Evolutionary conservation across 2,797 vertebrate species (phyloP).

Genomic region (Acipenser transmontanus): DNA sequence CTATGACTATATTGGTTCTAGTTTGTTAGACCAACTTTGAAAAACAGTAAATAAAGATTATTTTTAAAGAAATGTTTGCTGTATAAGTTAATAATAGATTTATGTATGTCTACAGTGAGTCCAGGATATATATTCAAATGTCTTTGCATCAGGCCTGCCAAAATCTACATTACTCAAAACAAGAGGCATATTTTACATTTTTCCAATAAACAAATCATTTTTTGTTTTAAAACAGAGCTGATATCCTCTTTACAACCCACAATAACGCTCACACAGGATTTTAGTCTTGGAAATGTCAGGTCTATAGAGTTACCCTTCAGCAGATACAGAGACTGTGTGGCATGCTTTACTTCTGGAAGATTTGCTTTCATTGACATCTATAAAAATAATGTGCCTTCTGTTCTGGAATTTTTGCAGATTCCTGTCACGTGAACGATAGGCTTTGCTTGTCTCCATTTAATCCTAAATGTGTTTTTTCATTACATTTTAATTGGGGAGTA

Average conservation of each 20-base stretch:
- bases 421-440: background rate
- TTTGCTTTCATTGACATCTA: background rate
- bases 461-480: background rate
- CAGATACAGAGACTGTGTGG: background rate
- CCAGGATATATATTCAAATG: background rate
- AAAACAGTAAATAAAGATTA: background rate
- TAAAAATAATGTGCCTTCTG: background rate
- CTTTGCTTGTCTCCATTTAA: background rate
- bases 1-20: too few species aligned
- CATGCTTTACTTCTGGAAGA: background rate
- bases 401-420: background rate
- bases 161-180: too few species aligned
- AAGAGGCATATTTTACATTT: too few species aligned
- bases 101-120: too few species aligned
- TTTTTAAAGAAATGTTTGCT: background rate
- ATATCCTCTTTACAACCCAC: too few species aligned
- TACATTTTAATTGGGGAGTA: too few species aligned
- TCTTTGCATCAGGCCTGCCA: background rate
- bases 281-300: background rate
- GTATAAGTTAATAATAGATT: conserved; percentile 7
- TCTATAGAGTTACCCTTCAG: background rate
- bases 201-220: background rate
- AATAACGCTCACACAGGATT: too few species aligned
- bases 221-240: background rate
- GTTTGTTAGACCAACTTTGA: background rate